Conservation (phyloP, 2,113 vertebrate genomes). For the Passer domesticus region DNA sequence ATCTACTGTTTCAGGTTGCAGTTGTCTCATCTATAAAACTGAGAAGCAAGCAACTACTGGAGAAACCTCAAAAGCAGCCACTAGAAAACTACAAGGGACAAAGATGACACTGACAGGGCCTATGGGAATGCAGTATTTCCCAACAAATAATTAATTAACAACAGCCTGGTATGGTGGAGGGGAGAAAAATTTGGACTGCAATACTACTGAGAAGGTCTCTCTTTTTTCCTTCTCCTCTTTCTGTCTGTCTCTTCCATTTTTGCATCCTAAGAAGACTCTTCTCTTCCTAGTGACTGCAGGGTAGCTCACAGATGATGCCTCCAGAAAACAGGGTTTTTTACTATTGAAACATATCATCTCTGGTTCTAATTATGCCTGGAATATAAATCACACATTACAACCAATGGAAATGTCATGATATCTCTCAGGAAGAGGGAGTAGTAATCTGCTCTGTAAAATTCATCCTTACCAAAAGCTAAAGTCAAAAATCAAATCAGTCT, state of each 20-base stretch:
- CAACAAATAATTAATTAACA: not conserved
- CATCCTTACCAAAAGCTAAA: not conserved
- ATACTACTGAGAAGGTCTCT: not conserved
- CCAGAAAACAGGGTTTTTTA: not conserved
- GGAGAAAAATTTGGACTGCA: not conserved
- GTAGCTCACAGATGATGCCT: not conserved
- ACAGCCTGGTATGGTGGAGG: not conserved
- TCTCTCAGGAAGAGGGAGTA: not conserved
- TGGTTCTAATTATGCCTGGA: not conserved
- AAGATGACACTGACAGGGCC: not conserved
- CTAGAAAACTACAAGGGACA: not conserved
- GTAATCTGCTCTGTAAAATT: not conserved
- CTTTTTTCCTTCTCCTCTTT: not conserved
- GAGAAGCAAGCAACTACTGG: not conserved
- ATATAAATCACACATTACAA: not conserved
- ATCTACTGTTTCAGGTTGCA: not conserved
- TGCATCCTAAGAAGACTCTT: not conserved
- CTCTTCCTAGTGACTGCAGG: not conserved
- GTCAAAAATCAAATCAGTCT: not conserved
- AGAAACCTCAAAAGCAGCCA: not conserved
- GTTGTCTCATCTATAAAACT: not conserved
- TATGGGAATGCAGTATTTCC: not conserved
- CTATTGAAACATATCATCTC: not conserved
- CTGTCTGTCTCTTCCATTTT: not conserved
- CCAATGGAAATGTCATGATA: not conserved